Evolutionary conservation across 2,113 vertebrate species (phyloP).

Genomic region (Phyllostomus discolor): DNA sequence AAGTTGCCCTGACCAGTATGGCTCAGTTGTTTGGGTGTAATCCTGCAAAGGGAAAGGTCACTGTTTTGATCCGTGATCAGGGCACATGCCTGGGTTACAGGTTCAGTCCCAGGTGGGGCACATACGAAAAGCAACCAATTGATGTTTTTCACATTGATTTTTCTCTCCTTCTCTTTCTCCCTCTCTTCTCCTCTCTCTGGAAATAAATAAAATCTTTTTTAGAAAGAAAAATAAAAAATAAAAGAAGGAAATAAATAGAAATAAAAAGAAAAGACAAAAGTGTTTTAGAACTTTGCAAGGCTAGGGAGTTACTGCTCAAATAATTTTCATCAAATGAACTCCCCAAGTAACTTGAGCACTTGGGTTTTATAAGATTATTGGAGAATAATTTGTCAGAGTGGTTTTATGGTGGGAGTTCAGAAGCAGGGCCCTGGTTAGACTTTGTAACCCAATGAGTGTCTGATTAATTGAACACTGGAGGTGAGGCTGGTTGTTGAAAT

Average conservation of each 20-base stretch:
- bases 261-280: not conserved
- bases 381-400: not conserved
- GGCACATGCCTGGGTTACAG: too few relatives aligned
- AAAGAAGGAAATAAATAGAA: not conserved
- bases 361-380: not conserved
- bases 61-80: too few relatives aligned
- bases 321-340: slow-evolving; percentile 16
- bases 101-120: too few relatives aligned
- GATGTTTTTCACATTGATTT: too few relatives aligned
- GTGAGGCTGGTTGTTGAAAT: not conserved
- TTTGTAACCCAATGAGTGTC: not conserved
- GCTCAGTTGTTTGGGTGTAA: not conserved
- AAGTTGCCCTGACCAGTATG: not conserved
- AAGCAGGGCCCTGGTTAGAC: not conserved
- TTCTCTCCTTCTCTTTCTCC: too few relatives aligned
- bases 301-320: not conserved
- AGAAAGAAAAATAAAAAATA: not conserved
- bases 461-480: not conserved
- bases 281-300: not conserved
- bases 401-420: not conserved
- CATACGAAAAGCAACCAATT: too few relatives aligned
- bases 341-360: not conserved
- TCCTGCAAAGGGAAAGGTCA: too few relatives aligned
- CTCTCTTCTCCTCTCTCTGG: too few relatives aligned
- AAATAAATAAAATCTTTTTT: too few relatives aligned